A percentile compares a stretch with the other conserved stretches of the same genome.
These are phyloP conservation scores for Automeris io DNA, from an alignment of 2,888 invertebrate genomes.

Conservation along the genomic window DNA sequence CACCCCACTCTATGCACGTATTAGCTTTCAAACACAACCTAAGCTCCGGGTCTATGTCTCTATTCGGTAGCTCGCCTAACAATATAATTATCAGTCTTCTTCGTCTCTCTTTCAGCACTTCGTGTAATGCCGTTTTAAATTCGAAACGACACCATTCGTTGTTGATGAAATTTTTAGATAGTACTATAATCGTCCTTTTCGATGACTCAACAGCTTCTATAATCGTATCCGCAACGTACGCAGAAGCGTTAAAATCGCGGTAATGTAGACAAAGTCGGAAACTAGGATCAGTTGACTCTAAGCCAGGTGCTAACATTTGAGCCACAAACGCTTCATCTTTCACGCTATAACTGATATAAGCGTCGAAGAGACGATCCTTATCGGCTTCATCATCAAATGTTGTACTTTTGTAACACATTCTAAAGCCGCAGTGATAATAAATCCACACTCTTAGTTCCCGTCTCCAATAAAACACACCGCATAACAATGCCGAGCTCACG, in stretches of 20 bases:
- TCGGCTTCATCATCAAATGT: constrained; percentile 88
- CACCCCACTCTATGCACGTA: constrained; percentile 95
- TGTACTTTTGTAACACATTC: constrained; percentile 90
- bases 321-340: constrained; percentile 95
- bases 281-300: constrained; percentile 88
- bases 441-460: constrained; percentile 90
- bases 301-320: constrained; percentile 90
- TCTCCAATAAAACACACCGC: constrained; percentile 88
- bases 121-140: constrained; percentile 94
- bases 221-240: constrained; percentile 94
- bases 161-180: constrained; percentile 95
- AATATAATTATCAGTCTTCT: constrained; percentile 93
- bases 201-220: constrained; percentile 95
- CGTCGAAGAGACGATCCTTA: constrained; percentile 93
- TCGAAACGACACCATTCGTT: constrained; percentile 97
- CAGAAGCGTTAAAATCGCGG: constrained; percentile 91
- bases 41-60: constrained; percentile 93
- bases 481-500: constrained; percentile 84
- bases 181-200: constrained; percentile 90
- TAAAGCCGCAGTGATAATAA: constrained; percentile 89
- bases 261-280: constrained; percentile 95
- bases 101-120: constrained; percentile 90
- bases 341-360: constrained; percentile 95
- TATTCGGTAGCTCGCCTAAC: constrained; percentile 91
- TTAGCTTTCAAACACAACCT: constrained; percentile 92